Percentiles rank a stretch among this genome's conserved stretches.
phyloP scores from a whole-genome alignment of 2,113 vertebrate genomes.

The Rhinoderma darwinii region DNA sequence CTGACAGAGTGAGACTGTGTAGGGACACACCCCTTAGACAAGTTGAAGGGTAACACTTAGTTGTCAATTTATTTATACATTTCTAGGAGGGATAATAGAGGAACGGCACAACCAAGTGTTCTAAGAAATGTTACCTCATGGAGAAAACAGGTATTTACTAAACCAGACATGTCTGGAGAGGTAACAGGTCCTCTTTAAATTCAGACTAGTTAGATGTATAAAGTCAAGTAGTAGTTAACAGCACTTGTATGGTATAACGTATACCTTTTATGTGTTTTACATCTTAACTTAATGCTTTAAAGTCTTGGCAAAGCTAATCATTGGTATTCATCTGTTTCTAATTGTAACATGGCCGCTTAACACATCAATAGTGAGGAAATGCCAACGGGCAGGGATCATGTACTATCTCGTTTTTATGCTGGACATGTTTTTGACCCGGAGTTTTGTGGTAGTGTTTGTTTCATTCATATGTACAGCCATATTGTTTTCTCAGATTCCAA shows the following conservation, averaged over 20 bases:
- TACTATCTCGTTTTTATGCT: slow-evolving; percentile 24
- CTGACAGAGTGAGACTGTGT: too few species aligned
- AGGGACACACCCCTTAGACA: too few species aligned
- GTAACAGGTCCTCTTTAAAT: not conserved
- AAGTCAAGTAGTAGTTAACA: not conserved
- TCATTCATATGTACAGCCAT: slow-evolving; percentile 48
- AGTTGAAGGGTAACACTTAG: too few species aligned
- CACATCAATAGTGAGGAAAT: slow-evolving; percentile 26
- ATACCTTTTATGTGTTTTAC: not conserved
- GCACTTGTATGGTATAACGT: not conserved
- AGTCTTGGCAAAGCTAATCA: not conserved
- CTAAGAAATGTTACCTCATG: too few species aligned
- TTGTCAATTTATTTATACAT: too few species aligned
- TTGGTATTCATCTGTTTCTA: slow-evolving; percentile 42
- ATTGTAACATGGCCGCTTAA: slow-evolving; percentile 36
- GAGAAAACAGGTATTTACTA: too few species aligned
- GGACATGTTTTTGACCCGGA: slow-evolving; percentile 6
- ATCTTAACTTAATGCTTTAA: not conserved
- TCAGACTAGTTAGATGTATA: not conserved
- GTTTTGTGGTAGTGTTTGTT: slow-evolving; percentile 42
- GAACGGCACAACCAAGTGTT: too few species aligned
- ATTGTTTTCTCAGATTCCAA: slow-evolving; percentile 48
- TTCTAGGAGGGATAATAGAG: too few species aligned
- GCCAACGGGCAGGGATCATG: slow-evolving; percentile 43
- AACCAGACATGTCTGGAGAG: too few species aligned